Conservation (phyloP, 2,113 vertebrate species). For the Hippocampus comes region DNA sequence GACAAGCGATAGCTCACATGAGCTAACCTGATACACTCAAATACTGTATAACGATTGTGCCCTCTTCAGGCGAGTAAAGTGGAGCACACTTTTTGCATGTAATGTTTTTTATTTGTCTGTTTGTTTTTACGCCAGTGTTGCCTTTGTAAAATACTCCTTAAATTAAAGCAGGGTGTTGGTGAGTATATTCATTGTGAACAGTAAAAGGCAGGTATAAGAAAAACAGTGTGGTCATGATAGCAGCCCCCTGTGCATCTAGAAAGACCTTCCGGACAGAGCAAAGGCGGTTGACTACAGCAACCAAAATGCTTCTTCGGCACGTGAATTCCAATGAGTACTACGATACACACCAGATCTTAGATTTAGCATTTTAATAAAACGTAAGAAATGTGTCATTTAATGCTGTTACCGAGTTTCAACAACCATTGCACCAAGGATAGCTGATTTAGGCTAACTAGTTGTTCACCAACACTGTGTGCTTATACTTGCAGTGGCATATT, state of each 20-base stretch:
- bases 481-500: not conserved
- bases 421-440: not conserved
- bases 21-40: not conserved
- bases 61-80: not conserved
- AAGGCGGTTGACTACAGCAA: slow-evolving; percentile 9
- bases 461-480: not conserved
- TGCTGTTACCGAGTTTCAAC: too few species aligned
- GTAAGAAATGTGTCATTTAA: too few species aligned
- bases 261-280: slow-evolving; percentile 44
- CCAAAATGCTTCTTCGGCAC: slow-evolving; percentile 37
- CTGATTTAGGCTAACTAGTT: not conserved
- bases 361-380: not conserved
- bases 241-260: slow-evolving; percentile 46
- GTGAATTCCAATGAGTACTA: slow-evolving; percentile 1
- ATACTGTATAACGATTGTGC: not conserved
- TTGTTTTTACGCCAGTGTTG: too few species aligned
- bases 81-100: not conserved
- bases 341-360: not conserved
- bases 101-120: not conserved
- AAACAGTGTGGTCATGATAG: slow-evolving; percentile 43
- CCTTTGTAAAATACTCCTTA: not conserved
- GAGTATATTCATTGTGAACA: not conserved
- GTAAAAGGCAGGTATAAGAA: not conserved
- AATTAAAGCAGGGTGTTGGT: not conserved
- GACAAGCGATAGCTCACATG: too few species aligned